Base-by-base conservation (phyloP, 2,888 invertebrate species). In the Cheilosia urbana region DNA sequence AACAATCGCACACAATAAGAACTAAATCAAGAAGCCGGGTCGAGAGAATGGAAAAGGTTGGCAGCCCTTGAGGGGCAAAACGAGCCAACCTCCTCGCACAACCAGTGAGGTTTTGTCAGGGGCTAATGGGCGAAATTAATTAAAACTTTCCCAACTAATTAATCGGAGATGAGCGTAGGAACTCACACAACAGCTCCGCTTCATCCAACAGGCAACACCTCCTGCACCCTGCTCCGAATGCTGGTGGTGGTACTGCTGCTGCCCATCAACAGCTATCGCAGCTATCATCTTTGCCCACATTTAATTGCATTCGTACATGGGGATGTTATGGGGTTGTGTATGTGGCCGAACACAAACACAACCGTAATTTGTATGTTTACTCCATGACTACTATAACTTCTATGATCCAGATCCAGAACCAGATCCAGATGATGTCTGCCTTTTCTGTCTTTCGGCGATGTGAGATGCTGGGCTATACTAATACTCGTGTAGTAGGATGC, bases 131-230 rank as follows among this genome's bases (percentile, higher is more conserved):
- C 88, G 88, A 88, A 88, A 88, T 88, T 88, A 88, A 88, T 88
- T 88, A 88, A 88, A 88, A 88, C 88, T 88, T 88, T 88, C 88
- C 87, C 88, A 88, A 88, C 88, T 88, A 88, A 88, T 88, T 88
- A 88, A 88, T 88, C 88, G 88, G 87, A 88, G 88, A 87, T 84
- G 83, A 83, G 87, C 79, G 73, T 78, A 82, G 82, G 87, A 87
- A 87, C 85, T 81, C 80, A 85, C 80, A 85, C 81, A 85, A 85
- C 85, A 85, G 85, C 81, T 78, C 51, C 57, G 69, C 68, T 77
- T 45, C 62, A 37, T 58, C 72, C 62, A 27, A 19, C 77, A 24
- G 9, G 77, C 53, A 49, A 11, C 40, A 1, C n/a, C 24, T n/a
- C 62, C 24, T 45, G 45, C 34, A 21, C 72, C 62, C 24, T 45